Percentiles rank a stretch among this genome's conserved stretches.
These are phyloP conservation scores for Sceloporus undulatus DNA, from an alignment of 2,113 vertebrate species.

Conservation along the genomic window DNA sequence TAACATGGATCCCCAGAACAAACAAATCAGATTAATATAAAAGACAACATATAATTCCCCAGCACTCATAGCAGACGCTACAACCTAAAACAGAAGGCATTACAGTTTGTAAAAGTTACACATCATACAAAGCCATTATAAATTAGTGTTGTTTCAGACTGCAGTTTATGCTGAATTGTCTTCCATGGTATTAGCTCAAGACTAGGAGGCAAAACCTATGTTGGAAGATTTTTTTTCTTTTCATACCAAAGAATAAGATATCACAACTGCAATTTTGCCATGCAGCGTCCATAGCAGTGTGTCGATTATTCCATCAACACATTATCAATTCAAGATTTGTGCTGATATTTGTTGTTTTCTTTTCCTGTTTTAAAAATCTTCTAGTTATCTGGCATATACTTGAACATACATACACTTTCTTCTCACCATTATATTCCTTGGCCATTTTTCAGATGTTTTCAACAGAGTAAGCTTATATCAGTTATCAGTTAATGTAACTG, in stretches of 20 bases:
- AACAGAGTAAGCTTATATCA: background rate
- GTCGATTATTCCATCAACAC: background rate
- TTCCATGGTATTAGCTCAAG: constrained; percentile 65
- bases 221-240: background rate
- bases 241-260: background rate
- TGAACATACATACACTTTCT: background rate
- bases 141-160: constrained; percentile 69
- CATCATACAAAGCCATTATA: constrained; percentile 77
- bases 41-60: constrained; percentile 78
- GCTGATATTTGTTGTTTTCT: background rate
- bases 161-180: constrained; percentile 63
- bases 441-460: constrained; percentile 18
- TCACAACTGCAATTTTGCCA: background rate
- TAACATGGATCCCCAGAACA: constrained; percentile 75
- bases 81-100: constrained; percentile 82
- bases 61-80: constrained; percentile 81
- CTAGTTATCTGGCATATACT: background rate
- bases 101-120: constrained; percentile 74
- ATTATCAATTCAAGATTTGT: background rate
- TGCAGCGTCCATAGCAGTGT: background rate
- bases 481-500: background rate
- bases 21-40: constrained; percentile 77
- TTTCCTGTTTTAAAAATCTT: background rate
- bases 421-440: background rate
- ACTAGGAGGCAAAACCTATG: constrained; percentile 37